Percentiles rank a stretch among this genome's conserved stretches.
Conservation (phyloP, 92 coral and sea anemone species). For the Parazoanthus swiftii region DNA sequence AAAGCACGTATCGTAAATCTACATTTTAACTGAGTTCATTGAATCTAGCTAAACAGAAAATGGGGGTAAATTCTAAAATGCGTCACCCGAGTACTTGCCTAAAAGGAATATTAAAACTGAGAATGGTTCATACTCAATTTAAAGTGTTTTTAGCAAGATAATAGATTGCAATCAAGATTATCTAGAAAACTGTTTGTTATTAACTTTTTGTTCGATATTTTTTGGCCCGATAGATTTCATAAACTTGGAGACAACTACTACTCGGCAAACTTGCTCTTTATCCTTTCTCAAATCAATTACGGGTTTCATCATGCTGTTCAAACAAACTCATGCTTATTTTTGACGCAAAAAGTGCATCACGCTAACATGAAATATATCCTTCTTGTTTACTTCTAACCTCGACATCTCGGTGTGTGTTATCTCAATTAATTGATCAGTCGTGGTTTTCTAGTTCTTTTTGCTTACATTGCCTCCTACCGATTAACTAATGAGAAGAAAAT, state of each 20-base stretch:
- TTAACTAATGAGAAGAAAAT: not conserved
- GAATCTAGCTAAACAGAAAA: too few species aligned
- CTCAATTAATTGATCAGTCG: not conserved
- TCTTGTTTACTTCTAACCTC: not conserved
- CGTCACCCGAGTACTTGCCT: not conserved
- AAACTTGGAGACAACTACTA: not conserved
- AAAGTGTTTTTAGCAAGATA: too few species aligned
- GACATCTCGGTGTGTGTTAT: not conserved
- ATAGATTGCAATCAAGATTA: not conserved
- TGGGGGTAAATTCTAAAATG: not conserved
- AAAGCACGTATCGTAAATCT: too few species aligned
- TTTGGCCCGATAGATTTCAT: not conserved
- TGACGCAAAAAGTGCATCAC: not conserved
- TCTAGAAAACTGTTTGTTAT: not conserved
- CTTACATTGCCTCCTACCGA: not conserved
- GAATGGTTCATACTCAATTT: not conserved
- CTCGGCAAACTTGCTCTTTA: not conserved
- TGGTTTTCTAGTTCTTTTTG: not conserved
- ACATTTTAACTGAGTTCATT: too few species aligned
- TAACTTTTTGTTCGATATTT: not conserved
- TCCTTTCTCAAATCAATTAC: not conserved
- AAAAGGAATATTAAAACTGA: too few species aligned
- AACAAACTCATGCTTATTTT: not conserved
- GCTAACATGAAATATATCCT: not conserved
- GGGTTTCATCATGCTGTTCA: not conserved